phyloP scores from a whole-genome alignment of 2,888 invertebrate species.

The Antitype chi region DNA sequence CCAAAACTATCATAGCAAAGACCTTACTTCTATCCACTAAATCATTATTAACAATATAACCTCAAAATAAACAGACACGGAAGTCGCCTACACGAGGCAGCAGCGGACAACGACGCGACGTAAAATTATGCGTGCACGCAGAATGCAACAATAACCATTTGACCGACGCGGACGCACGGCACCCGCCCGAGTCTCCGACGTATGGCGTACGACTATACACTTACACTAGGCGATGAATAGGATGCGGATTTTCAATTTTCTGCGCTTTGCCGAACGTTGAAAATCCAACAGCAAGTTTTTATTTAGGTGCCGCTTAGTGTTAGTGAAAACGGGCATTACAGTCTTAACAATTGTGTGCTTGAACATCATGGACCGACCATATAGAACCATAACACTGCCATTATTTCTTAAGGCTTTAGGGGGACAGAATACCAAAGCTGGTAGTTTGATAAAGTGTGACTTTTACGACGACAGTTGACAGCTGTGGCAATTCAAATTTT shows the following conservation, averaged over 20 bases:
- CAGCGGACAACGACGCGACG: constrained; percentile 33
- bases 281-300: background rate
- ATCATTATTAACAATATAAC: constrained; percentile 27
- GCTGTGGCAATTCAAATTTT: background rate
- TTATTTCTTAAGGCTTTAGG: constrained; percentile 12
- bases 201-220: constrained; percentile 27
- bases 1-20: background rate
- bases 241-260: background rate
- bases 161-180: constrained; percentile 33
- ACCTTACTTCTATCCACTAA: constrained; percentile 4
- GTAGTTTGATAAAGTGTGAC: constrained; percentile 8
- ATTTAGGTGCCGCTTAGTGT: background rate
- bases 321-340: constrained; percentile 1
- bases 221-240: background rate
- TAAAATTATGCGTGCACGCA: constrained; percentile 50
- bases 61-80: constrained; percentile 45
- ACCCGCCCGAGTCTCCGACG: background rate
- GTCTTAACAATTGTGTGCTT: constrained; percentile 41
- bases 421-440: background rate
- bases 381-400: constrained; percentile 26
- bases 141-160: constrained; percentile 58
- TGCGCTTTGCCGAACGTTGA: background rate
- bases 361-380: constrained; percentile 23
- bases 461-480: background rate
- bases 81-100: constrained; percentile 46